Evolutionary conservation across 2,888 invertebrate species (phyloP).

Genomic region (Rhagophthalmus giganteus): DNA sequence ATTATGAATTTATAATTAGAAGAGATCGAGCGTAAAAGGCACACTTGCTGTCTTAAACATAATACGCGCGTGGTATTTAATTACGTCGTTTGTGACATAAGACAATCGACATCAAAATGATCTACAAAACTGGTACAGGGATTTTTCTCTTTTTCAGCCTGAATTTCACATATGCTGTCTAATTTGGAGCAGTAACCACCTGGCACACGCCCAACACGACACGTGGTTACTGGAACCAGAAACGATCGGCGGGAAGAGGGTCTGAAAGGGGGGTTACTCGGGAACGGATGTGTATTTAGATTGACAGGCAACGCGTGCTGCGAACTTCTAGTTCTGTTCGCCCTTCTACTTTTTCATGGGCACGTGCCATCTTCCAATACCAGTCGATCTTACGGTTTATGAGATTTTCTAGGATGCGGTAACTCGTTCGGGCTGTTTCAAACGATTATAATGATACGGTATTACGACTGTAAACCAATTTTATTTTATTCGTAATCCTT

Average conservation of each 20-base stretch:
- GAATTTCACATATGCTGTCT: conserved; percentile 52
- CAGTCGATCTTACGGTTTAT: conserved; percentile 13
- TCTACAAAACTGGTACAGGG: conserved; percentile 35
- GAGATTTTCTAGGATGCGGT: too few species aligned
- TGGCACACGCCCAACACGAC: conserved; percentile 54
- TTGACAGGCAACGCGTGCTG: conserved; percentile 33
- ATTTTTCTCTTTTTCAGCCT: conserved; percentile 44
- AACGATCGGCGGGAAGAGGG: conserved; percentile 36
- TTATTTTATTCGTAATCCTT: too few species aligned
- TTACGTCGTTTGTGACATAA: conserved; percentile 10
- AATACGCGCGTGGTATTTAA: too few species aligned
- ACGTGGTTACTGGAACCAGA: conserved; percentile 50
- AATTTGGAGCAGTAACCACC: conserved; percentile 52
- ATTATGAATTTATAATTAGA: too few species aligned
- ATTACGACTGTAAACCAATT: conserved; percentile 1
- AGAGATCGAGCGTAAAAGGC: too few species aligned
- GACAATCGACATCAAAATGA: conserved; percentile 30
- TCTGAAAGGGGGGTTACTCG: conserved; percentile 33
- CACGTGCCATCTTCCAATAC: conserved; percentile 27
- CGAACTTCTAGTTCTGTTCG: conserved; percentile 22
- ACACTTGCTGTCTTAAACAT: too few species aligned
- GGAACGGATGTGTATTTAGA: conserved; percentile 29
- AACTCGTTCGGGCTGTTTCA: too few species aligned
- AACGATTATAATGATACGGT: too few species aligned
- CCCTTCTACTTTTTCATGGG: conserved; percentile 15